Evolutionary conservation across 1,140 invertebrate species (phyloP).

Genomic region (Sminthurinus signatus): DNA sequence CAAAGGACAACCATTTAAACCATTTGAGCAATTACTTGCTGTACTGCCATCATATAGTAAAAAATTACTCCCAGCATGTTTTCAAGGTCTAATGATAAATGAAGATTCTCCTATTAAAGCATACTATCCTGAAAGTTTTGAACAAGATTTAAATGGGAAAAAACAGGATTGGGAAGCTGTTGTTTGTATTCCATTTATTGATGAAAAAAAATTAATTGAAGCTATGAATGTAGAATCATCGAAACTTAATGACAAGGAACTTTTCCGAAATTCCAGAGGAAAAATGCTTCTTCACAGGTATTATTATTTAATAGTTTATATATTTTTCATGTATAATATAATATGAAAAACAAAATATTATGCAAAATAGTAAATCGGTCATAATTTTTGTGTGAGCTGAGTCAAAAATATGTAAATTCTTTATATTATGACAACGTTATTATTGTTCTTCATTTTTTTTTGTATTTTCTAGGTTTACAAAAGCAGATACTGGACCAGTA

Average conservation of each 20-base stretch:
- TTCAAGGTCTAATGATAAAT: slow-evolving; percentile 73
- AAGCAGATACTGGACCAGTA: slow-evolving; percentile 19
- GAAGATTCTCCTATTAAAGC: slow-evolving; percentile 75
- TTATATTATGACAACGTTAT: too few relatives aligned
- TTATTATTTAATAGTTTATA: too few relatives aligned
- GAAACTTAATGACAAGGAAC: slow-evolving; percentile 64
- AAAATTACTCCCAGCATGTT: slow-evolving; percentile 69
- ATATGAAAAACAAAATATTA: too few relatives aligned
- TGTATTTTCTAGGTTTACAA: too few relatives aligned
- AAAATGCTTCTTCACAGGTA: slow-evolving; percentile 76
- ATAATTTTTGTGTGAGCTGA: too few relatives aligned
- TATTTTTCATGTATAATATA: too few relatives aligned
- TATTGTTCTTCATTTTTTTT: too few relatives aligned
- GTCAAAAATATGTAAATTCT: too few relatives aligned
- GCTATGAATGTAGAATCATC: slow-evolving; percentile 69
- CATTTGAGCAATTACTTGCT: slow-evolving; percentile 89
- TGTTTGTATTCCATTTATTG: slow-evolving; percentile 93
- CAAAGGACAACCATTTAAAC: slow-evolving; percentile 78
- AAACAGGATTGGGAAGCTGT: slow-evolving; percentile 96
- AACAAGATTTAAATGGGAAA: slow-evolving; percentile 89
- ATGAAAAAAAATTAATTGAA: slow-evolving; percentile 66
- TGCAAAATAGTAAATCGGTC: too few relatives aligned
- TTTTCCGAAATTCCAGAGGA: slow-evolving; percentile 69
- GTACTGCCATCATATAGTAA: slow-evolving; percentile 70
- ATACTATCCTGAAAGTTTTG: slow-evolving; percentile 85